A percentile compares a stretch with the other conserved stretches of the same genome.
Conservation (phyloP, 1,140 invertebrate genomes). For the Anoplophora glabripennis region DNA sequence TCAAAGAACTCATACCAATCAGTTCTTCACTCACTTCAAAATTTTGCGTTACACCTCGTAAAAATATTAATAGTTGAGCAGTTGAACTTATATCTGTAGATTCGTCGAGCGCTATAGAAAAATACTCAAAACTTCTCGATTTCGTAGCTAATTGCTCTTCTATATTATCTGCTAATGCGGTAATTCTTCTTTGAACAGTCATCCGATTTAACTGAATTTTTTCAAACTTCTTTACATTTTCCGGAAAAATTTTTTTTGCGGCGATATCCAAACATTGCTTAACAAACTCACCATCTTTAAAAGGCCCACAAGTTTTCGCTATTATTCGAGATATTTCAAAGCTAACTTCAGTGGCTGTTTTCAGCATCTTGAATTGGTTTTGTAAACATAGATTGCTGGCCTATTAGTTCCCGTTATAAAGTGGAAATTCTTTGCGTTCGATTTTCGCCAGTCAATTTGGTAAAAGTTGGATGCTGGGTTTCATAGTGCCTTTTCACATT, state of each 20-base stretch:
- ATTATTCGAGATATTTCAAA: slow-evolving; percentile 35
- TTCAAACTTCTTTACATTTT: slow-evolving; percentile 25
- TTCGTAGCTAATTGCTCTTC: slow-evolving; percentile 26
- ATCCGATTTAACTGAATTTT: slow-evolving; percentile 32
- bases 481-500: slow-evolving; percentile 20
- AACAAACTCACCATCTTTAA: slow-evolving; percentile 40
- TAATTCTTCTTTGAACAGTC: slow-evolving; percentile 37
- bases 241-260: slow-evolving; percentile 26
- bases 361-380: slow-evolving; percentile 20
- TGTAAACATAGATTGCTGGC: slow-evolving; percentile 18
- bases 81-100: slow-evolving; percentile 24
- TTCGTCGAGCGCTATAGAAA: slow-evolving; percentile 38
- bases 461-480: slow-evolving; percentile 5
- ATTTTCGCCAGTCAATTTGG: slow-evolving; percentile 7
- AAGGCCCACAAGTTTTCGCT: slow-evolving; percentile 35
- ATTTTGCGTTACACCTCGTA: slow-evolving; percentile 29
- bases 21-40: slow-evolving; percentile 18
- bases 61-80: slow-evolving; percentile 40
- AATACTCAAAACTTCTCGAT: slow-evolving; percentile 31
- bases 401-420: slow-evolving; percentile 10
- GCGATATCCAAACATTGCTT: slow-evolving; percentile 37
- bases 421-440: slow-evolving; percentile 10
- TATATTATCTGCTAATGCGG: slow-evolving; percentile 30
- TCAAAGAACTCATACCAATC: slow-evolving; percentile 17
- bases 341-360: slow-evolving; percentile 27